These are phyloP conservation scores for Julus scanicus DNA, from an alignment of 2,888 invertebrate species.

Conservation along the genomic window DNA sequence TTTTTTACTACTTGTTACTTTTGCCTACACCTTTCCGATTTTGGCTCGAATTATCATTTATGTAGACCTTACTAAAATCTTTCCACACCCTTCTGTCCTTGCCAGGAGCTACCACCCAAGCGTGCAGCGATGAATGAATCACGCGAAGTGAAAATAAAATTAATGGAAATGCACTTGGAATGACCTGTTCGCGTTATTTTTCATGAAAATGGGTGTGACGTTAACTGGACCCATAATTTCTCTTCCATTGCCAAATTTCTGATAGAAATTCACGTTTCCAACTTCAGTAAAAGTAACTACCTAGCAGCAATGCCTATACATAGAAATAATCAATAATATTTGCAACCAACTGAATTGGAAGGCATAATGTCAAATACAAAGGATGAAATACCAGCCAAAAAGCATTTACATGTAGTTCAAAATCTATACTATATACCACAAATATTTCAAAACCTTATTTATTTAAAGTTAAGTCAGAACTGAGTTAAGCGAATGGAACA, in stretches of 20 bases:
- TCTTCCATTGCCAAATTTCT: background rate
- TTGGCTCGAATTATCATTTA: background rate
- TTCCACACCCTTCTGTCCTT: constrained; percentile 10
- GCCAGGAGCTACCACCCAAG: background rate
- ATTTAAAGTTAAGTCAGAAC: too few relatives aligned
- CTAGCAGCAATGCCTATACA: background rate
- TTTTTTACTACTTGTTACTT: background rate
- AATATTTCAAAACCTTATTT: too few relatives aligned
- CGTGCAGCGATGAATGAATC: background rate
- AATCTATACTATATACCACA: too few relatives aligned
- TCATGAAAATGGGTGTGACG: background rate
- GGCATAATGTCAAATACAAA: too few relatives aligned
- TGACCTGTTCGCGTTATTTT: background rate
- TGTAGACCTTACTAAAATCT: background rate
- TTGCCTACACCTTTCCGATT: background rate
- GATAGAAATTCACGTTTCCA: background rate
- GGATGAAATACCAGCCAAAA: too few relatives aligned
- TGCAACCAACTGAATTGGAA: background rate
- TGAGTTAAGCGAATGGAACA: too few relatives aligned
- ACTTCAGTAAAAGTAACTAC: too few relatives aligned
- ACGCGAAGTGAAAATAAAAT: background rate
- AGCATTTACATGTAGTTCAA: too few relatives aligned
- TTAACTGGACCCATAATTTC: background rate
- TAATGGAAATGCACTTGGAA: background rate
- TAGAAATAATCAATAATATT: background rate